Evolutionary conservation across 1,140 invertebrate genomes (phyloP).

Genomic region (Scylla paramamosain): DNA sequence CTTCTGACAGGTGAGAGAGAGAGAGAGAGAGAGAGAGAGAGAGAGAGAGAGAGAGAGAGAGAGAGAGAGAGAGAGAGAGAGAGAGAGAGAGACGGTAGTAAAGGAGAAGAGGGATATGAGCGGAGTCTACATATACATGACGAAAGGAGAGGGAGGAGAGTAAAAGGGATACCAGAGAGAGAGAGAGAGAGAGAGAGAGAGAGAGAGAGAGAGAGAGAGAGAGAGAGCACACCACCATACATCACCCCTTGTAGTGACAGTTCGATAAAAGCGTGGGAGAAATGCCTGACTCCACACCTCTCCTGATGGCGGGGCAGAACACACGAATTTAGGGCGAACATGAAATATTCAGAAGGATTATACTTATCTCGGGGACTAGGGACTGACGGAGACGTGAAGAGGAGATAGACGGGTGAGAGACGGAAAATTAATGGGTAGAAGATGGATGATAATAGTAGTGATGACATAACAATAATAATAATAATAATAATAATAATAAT

Average conservation of each 20-base stretch:
- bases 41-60: not conserved
- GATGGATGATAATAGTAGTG: not conserved
- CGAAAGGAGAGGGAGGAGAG: not conserved
- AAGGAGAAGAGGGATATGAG: slow-evolving; percentile 3
- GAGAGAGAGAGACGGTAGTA: not conserved
- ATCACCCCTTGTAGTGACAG: not conserved
- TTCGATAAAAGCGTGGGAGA: not conserved
- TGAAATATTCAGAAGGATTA: not conserved
- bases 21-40: not conserved
- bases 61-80: not conserved
- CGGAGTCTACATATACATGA: too few species aligned
- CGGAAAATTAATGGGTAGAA: not conserved
- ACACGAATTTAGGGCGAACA: not conserved
- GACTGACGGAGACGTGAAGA: too few species aligned
- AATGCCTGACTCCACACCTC: not conserved
- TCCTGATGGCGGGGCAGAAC: not conserved
- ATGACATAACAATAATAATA: not conserved
- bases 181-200: slow-evolving; percentile 56
- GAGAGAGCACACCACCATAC: slow-evolving; percentile 27
- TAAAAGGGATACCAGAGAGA: not conserved
- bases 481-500: slow-evolving; percentile 26
- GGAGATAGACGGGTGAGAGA: not conserved
- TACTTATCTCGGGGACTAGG: too few species aligned
- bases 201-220: slow-evolving; percentile 64
- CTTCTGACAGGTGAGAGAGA: too few species aligned